Conservation (phyloP, 1,140 invertebrate genomes). For the Physella acuta region DNA sequence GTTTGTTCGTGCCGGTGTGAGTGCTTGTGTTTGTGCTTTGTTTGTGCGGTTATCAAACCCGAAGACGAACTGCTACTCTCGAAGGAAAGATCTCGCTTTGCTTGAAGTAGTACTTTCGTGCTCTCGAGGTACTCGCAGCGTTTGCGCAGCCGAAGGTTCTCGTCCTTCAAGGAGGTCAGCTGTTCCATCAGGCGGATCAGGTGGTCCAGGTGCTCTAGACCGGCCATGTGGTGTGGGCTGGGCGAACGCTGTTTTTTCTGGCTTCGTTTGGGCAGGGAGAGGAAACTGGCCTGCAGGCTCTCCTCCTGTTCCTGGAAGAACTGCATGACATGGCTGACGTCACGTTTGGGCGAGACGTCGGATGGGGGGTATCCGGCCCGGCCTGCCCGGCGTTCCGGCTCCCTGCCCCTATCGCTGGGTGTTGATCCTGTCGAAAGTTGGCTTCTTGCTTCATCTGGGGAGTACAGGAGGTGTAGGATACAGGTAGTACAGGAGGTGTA, state of each 20-base stretch:
- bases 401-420: conserved; percentile 18
- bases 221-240: conserved; percentile 51
- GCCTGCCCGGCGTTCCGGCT: conserved; percentile 28
- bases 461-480: conserved; percentile 6
- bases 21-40: conserved; percentile 34
- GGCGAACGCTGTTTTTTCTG: conserved; percentile 41
- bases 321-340: conserved; percentile 44
- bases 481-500: no score
- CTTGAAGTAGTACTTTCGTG: conserved; percentile 67
- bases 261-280: conserved; percentile 22
- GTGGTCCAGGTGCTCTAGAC: conserved; percentile 75
- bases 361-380: conserved; percentile 31
- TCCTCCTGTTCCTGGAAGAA: conserved; percentile 51
- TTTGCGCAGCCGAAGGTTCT: conserved; percentile 71
- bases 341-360: conserved; percentile 25
- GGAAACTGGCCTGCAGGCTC: conserved; percentile 36
- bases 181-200: conserved; percentile 75
- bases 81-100: conserved; percentile 43
- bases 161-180: conserved; percentile 71
- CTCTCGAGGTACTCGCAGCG: conserved; percentile 74
- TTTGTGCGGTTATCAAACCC: conserved; percentile 40
- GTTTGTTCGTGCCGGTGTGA: conserved; percentile 17
- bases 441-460: conserved; percentile 22
- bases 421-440: conserved; percentile 24
- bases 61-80: conserved; percentile 36